These are phyloP conservation scores for Calidris pygmaea DNA, from an alignment of 2,113 vertebrate genomes.

Conservation along the genomic window DNA sequence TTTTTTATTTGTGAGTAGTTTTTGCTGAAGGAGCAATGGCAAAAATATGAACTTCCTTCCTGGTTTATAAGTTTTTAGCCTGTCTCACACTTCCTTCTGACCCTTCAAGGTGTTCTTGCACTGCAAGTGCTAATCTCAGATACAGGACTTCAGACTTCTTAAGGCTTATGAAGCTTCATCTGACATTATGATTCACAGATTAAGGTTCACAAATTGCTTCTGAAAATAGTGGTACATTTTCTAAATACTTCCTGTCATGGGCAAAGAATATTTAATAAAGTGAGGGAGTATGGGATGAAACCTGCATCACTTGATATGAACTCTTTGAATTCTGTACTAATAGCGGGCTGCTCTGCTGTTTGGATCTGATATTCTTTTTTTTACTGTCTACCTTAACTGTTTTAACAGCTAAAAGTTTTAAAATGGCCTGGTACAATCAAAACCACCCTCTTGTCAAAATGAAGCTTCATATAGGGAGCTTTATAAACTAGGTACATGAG, in stretches of 20 bases:
- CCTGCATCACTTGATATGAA: not conserved
- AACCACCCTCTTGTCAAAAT: not conserved
- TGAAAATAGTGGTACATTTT: not conserved
- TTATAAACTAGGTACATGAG: not conserved
- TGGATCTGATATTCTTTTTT: not conserved
- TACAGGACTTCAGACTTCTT: not conserved
- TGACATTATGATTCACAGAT: not conserved
- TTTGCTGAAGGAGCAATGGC: not conserved
- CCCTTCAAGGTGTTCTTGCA: not conserved
- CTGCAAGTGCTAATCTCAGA: not conserved
- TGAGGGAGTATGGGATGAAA: not conserved
- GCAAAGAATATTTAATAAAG: not conserved
- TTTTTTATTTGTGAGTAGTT: not conserved
- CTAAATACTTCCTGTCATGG: not conserved
- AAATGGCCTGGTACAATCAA: not conserved
- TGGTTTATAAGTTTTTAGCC: not conserved
- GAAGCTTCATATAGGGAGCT: not conserved
- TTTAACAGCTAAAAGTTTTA: not conserved
- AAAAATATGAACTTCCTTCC: not conserved
- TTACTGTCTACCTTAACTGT: not conserved
- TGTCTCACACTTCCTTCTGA: not conserved
- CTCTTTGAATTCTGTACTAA: not conserved
- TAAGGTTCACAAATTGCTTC: not conserved
- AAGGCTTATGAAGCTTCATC: not conserved
- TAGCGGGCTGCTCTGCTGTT: not conserved